These are phyloP conservation scores for Callionymus lyra DNA, from an alignment of 2,113 vertebrate species.

Conservation along the genomic window DNA sequence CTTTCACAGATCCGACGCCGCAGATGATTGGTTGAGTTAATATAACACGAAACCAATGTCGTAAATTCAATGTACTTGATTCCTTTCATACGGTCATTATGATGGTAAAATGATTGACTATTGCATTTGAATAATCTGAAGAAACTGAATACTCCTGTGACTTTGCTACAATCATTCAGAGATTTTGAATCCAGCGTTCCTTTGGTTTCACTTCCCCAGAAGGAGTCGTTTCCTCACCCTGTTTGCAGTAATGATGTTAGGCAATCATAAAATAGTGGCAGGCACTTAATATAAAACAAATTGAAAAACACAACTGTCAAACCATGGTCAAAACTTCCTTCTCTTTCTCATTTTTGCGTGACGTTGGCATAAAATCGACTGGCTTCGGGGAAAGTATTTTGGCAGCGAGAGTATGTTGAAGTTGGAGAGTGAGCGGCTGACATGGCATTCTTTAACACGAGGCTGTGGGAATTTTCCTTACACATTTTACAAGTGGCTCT, in stretches of 20 bases:
- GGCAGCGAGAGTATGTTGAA: constrained; percentile 13
- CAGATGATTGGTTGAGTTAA: constrained; percentile 8
- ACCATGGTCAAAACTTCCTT: constrained; percentile 4
- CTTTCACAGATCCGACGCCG: constrained; percentile 18
- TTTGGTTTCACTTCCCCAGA: constrained; percentile 15
- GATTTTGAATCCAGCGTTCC: constrained; percentile 1
- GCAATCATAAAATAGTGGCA: constrained; percentile 2
- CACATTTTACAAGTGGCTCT: constrained; percentile 16
- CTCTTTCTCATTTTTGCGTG: background rate
- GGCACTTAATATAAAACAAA: constrained; percentile 1
- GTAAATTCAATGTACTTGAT: background rate
- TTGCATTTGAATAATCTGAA: constrained; percentile 1
- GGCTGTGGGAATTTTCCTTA: constrained; percentile 15
- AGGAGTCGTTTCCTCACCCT: constrained; percentile 40
- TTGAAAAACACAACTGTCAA: background rate
- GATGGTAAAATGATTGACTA: constrained; percentile 1
- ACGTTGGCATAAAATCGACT: too few species aligned
- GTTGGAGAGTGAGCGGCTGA: constrained; percentile 22
- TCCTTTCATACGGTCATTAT: constrained; percentile 1
- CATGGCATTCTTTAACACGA: too few species aligned
- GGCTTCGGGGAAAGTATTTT: too few species aligned
- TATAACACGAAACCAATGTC: constrained; percentile 2
- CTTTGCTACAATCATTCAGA: too few species aligned
- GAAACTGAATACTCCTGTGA: background rate
- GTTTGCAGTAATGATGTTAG: constrained; percentile 35